Evolutionary conservation across 2,888 invertebrate genomes (phyloP), one percentile per base, ranked within the genome.

Genomic region (Drosophila aldrichi): DNA sequence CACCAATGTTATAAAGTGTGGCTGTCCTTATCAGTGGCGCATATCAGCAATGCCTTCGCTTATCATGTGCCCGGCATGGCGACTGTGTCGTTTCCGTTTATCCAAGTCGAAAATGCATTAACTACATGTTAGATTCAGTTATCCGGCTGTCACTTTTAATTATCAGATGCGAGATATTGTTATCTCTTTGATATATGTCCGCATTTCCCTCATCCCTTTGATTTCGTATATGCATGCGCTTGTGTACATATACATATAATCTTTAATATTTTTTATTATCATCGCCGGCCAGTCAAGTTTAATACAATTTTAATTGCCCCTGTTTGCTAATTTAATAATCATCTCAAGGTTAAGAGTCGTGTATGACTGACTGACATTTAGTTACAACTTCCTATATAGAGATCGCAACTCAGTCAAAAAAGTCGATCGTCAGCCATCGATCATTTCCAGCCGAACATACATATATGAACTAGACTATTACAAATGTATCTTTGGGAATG

Each of bases 231-330:
- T 29, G 20, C 12, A 41, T 36, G 20, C n/a, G 25, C n/a, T 10
- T 10, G 9, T 36, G 18, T 51, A 16, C 9, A 36, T 64, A 25
- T 16, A 34, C 48, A 18, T 12, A 20, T 22, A 48, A 29, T 64
- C 22, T 54, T n/a, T 29, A 1, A 22, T 12, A 32, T 43, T 40
- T 44, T 38, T 51, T 38, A 51, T 68, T 36, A 3, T 12, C 9
- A 20, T 34, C 41, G 5, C 9, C 8, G 41, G 41, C 14, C 40
- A 57, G 55, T 77, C 71, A 72, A 61, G 57, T 66, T 66, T 79
- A 85, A 84, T 63, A 67, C 62, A 61, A 34, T 70, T 88, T 80
- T 88, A 84, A 84, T 87, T 87, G 41, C 40, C 54, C 18, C 55
- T 49, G 55, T 54, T 74, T 82, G 72, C 60, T 68, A 61, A 76